A percentile compares a stretch with the other conserved stretches of the same genome.
phyloP scores from a whole-genome alignment of 1,140 invertebrate genomes.

The Camponotus vicinus region DNA sequence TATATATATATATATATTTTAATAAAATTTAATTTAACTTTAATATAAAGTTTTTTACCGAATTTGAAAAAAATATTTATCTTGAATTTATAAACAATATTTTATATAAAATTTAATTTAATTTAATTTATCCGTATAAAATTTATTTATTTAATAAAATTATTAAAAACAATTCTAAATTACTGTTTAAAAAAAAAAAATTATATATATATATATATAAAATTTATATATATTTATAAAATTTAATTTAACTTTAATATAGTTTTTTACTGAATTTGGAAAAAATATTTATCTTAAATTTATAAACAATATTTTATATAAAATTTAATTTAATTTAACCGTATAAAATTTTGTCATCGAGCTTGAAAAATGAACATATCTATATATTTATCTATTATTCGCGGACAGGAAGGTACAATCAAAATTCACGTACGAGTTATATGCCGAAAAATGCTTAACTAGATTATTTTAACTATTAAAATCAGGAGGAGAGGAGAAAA shows the following conservation, averaged over 20 bases:
- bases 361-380: not conserved
- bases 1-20: too few relatives aligned
- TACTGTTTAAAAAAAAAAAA: too few relatives aligned
- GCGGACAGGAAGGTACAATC: not conserved
- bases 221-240: too few relatives aligned
- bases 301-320: not conserved
- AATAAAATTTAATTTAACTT: too few relatives aligned
- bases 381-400: not conserved
- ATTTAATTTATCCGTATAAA: not conserved
- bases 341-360: not conserved
- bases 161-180: too few relatives aligned
- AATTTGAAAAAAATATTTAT: too few relatives aligned
- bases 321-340: constrained; percentile 8
- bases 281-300: not conserved
- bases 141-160: too few relatives aligned
- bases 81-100: not conserved
- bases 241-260: too few relatives aligned
- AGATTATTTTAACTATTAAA: constrained; percentile 65
- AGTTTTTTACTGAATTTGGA: not conserved
- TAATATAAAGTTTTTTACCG: too few relatives aligned
- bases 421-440: not conserved
- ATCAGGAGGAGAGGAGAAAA: constrained; percentile 11
- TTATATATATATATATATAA: too few relatives aligned
- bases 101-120: constrained; percentile 7
- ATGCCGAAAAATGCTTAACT: constrained; percentile 49